Evolutionary conservation across 2,113 vertebrate species (phyloP), one percentile per base, ranked within the genome.

Genomic region (Campylomormyrus numenius): DNA sequence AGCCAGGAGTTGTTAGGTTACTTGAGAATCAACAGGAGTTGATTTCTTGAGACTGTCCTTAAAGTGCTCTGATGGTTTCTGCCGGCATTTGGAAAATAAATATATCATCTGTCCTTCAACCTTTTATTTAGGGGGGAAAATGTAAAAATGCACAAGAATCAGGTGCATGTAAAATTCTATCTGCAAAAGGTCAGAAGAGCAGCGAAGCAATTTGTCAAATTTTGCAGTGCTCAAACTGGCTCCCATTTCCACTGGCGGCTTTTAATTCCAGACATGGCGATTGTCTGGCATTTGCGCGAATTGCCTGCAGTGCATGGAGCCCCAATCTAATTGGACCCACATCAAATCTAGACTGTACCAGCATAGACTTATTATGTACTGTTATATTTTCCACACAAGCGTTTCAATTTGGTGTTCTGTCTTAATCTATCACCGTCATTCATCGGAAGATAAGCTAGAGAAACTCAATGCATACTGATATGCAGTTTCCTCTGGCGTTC

Each of bases 201-300:
- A 70, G 52, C 84, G 48, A 91, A 87, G 74, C 13, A 90, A 89
- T 91, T 89, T 88, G 48, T 70, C 42, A 31, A 74, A 52, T 84
- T 48, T 15, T n/a, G 62, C 77, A 85, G 80, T 56, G 45, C 31
- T 62, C 35, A 85, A 58, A 85, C 50, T 89, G 52, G 5, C 19
- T 19, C 11, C 80, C 80, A 56, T 62, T 62, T 89, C 48, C 77
- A 52, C 74, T 56, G 88, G 49, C 52, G 50, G 88, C 50, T 88
- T 74, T 52, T 89, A 89, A 89, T 56, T 89, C 90, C 53, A 90
- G 52, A 53, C 88, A 56, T 89, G 45, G 53, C 85, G 56, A 89
- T 52, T 85, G 89, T 19, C 89, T 74, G 88, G 88, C 53, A 85
- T 90, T 52, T 27, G 24, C 21, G 42, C 13, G 50, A 85, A 85